phyloP scores from a whole-genome alignment of 2,888 invertebrate genomes.

The Melipona beecheii region DNA sequence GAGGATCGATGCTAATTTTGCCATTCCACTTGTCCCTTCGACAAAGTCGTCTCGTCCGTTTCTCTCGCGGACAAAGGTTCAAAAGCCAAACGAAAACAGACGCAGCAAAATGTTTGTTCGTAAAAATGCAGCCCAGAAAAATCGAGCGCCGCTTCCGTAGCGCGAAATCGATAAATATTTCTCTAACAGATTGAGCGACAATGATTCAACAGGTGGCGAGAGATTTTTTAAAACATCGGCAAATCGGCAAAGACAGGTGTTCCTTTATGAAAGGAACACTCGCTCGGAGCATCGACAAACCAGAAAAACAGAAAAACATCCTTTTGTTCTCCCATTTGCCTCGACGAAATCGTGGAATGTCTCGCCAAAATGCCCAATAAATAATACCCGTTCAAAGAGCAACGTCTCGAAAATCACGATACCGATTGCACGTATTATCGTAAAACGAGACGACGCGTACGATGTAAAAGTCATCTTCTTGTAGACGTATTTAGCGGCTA shows the following conservation, averaged over 20 bases:
- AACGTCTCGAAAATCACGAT: background rate
- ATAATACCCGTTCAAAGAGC: background rate
- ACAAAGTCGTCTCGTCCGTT: too few relatives aligned
- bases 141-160: too few relatives aligned
- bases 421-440: background rate
- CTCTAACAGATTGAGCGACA: background rate
- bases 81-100: background rate
- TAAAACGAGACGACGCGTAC: background rate
- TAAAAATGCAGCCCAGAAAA: too few relatives aligned
- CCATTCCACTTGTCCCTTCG: background rate
- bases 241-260: conserved; percentile 5
- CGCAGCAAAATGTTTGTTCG: background rate
- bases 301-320: background rate
- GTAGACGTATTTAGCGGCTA: background rate
- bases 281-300: background rate
- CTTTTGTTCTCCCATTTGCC: background rate
- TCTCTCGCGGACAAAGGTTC: background rate
- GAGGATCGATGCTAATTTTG: background rate
- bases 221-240: background rate
- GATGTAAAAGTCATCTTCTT: background rate
- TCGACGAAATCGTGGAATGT: background rate
- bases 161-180: background rate
- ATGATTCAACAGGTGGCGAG: conserved; percentile 29
- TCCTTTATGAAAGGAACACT: background rate
- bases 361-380: background rate